Evolutionary conservation across 1,140 invertebrate species (phyloP).

Genomic region (Neodiprion fabricii): DNA sequence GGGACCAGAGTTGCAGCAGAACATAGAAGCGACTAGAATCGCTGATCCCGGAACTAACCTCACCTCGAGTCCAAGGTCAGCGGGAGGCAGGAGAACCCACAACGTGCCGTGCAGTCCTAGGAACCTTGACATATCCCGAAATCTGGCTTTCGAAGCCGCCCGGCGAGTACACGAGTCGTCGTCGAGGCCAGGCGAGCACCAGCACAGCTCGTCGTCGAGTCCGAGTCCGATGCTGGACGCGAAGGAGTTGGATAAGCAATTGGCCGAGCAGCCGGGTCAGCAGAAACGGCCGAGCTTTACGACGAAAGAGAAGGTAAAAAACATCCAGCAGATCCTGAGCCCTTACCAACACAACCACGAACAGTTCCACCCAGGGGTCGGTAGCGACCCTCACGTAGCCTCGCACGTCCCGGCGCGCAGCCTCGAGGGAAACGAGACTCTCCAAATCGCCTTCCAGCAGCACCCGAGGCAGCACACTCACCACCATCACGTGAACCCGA

Average conservation of each 20-base stretch:
- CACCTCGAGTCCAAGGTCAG: conserved; percentile 30
- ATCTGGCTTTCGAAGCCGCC: conserved; percentile 38
- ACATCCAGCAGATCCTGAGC: conserved; percentile 38
- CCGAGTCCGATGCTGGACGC: conserved; percentile 35
- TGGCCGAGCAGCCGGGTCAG: conserved; percentile 30
- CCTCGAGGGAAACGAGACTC: conserved; percentile 29
- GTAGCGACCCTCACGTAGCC: conserved; percentile 31
- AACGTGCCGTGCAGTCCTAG: conserved; percentile 37
- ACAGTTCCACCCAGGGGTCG: conserved; percentile 25
- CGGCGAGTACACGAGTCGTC: conserved; percentile 38
- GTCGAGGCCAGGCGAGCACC: conserved; percentile 30
- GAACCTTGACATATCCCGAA: conserved; percentile 37
- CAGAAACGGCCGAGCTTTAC: not conserved
- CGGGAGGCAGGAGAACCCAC: conserved; percentile 31
- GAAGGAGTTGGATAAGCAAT: conserved; percentile 35
- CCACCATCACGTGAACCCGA: conserved; percentile 38
- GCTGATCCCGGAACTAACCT: conserved; percentile 24
- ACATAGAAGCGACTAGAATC: conserved; percentile 33
- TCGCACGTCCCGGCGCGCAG: conserved; percentile 31
- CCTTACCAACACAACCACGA: conserved; percentile 44
- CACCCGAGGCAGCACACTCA: conserved; percentile 41
- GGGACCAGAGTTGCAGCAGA: conserved; percentile 36
- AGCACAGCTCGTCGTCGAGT: conserved; percentile 35
- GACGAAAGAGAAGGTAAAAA: conserved; percentile 39
- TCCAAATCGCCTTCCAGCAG: conserved; percentile 33